Percentiles rank a stretch among this genome's conserved stretches.
phyloP scores from a whole-genome alignment of 2,797 vertebrate species.

The Erethizon dorsatum region DNA sequence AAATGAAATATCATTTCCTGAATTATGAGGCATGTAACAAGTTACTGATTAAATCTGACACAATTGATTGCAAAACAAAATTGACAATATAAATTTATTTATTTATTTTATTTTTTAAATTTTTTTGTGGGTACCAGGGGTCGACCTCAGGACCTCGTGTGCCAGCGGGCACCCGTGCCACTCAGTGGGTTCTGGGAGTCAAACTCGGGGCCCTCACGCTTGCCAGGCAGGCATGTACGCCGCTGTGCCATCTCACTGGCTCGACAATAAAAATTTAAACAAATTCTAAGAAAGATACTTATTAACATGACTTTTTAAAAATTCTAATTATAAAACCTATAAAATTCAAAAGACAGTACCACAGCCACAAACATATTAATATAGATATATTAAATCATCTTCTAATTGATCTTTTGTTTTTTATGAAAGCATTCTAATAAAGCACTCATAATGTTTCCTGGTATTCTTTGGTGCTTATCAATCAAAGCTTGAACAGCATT shows the following conservation, averaged over 20 bases:
- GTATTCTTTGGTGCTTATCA: slow-evolving; percentile 96
- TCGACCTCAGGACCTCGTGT: too few relatives aligned
- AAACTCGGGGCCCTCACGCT: too few relatives aligned
- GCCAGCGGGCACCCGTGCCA: too few relatives aligned
- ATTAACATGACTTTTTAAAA: slow-evolving; percentile 80
- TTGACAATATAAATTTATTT: slow-evolving; percentile 78
- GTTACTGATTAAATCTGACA: slow-evolving; percentile 79
- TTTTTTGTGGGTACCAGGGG: too few relatives aligned
- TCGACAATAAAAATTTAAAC: too few relatives aligned
- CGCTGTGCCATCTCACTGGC: too few relatives aligned
- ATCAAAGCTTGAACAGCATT: slow-evolving; percentile 95
- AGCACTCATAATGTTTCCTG: slow-evolving; percentile 96
- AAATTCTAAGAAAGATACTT: slow-evolving; percentile 80
- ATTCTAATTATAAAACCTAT: slow-evolving; percentile 65
- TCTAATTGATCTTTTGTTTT: slow-evolving; percentile 91
- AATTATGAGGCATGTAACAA: slow-evolving; percentile 66
- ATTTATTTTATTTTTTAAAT: too few relatives aligned
- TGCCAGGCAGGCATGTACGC: too few relatives aligned
- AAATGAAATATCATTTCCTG: slow-evolving; percentile 68
- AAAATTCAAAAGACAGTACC: slow-evolving; percentile 71
- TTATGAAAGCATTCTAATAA: slow-evolving; percentile 95
- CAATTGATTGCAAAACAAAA: slow-evolving; percentile 61
- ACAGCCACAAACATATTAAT: slow-evolving; percentile 15
- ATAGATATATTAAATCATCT: slow-evolving; percentile 51
- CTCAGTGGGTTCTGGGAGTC: too few relatives aligned